phyloP scores from a whole-genome alignment of 2,113 vertebrate genomes.

The Urocolius indicus region DNA sequence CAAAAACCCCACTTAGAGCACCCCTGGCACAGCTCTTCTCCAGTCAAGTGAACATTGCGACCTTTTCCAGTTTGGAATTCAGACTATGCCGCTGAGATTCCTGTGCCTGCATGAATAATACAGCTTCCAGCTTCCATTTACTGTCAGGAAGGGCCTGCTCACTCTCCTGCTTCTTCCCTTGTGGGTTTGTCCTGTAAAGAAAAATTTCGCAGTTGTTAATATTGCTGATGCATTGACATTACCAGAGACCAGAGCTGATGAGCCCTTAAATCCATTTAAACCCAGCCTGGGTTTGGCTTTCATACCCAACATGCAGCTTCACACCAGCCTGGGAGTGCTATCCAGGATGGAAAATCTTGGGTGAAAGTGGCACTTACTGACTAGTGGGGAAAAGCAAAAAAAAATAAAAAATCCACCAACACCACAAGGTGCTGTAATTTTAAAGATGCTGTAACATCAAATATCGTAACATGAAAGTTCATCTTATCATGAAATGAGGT shows the following conservation, averaged over 20 bases:
- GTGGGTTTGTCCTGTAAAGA: neutral
- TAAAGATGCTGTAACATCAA: neutral
- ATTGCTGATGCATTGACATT: rapidly evolving
- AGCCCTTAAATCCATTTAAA: neutral
- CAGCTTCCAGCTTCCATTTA: neutral
- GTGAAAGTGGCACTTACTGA: neutral
- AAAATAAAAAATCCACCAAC: neutral
- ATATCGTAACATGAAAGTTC: neutral
- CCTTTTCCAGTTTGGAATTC: neutral
- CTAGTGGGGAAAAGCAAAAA: no score
- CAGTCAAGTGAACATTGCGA: neutral
- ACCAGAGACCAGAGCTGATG: neutral
- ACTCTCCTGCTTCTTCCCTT: neutral
- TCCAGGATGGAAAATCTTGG: neutral
- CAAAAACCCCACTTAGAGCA: neutral
- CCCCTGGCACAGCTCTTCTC: neutral
- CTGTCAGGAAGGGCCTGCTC: neutral
- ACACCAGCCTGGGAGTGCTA: neutral
- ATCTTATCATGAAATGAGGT: neutral
- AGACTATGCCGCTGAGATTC: neutral
- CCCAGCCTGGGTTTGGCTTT: neutral
- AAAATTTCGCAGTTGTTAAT: rapidly evolving
- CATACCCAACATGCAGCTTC: neutral
- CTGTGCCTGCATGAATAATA: neutral
- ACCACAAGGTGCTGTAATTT: rapidly evolving